Evolutionary conservation across 37 sponge, comb jelly and placozoan species (phyloP).

Genomic region (Diacarnus erythraeanus): DNA sequence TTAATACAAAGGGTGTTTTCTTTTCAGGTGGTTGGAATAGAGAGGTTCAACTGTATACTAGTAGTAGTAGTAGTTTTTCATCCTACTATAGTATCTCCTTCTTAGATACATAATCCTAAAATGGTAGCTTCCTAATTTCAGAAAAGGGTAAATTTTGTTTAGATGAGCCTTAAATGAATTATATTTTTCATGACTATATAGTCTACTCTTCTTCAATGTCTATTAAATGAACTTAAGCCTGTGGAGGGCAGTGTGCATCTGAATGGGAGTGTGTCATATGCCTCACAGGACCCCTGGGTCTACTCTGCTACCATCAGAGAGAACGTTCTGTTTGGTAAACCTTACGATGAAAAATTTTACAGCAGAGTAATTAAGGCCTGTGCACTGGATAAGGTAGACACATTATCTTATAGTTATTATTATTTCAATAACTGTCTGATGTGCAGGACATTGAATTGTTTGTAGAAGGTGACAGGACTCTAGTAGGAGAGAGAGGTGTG

Average conservation of each 20-base stretch:
- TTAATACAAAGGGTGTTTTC: no score
- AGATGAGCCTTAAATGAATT: not conserved
- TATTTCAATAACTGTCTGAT: not conserved
- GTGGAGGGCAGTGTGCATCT: not conserved
- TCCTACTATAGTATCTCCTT: no score
- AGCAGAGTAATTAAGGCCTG: conserved; percentile 1
- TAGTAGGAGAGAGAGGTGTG: conserved; percentile 86
- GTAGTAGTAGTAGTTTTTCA: no score
- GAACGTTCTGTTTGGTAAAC: not conserved
- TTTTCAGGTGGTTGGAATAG: no score
- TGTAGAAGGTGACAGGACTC: conserved; percentile 74
- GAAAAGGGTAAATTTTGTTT: no score
- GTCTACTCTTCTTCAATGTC: not conserved
- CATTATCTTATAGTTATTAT: not conserved
- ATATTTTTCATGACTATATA: not conserved
- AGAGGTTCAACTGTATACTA: no score
- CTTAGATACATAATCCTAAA: no score
- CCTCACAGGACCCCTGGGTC: not conserved
- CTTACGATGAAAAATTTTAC: not conserved
- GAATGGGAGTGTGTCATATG: not conserved
- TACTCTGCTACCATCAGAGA: conserved; percentile 1
- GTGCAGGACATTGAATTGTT: conserved; percentile 67
- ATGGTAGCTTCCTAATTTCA: no score
- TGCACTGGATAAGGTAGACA: conserved; percentile 1
- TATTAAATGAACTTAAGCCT: not conserved